Conservation (phyloP, 1,140 invertebrate genomes). For the Bactericera cockerelli region DNA sequence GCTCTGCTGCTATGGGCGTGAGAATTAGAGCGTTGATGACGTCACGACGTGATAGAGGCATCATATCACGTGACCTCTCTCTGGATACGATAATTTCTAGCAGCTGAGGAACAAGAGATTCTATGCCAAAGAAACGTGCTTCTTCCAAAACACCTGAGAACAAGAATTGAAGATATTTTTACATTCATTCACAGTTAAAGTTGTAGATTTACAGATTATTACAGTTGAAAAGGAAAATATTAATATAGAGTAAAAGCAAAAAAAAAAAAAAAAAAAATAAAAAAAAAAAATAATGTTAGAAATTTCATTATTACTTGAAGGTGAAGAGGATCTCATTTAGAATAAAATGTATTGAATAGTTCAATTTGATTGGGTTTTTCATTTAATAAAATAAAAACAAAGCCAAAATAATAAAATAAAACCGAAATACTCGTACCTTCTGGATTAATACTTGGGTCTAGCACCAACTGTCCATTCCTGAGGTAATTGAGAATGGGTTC, state of each 20-base stretch:
- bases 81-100: slow-evolving; percentile 35
- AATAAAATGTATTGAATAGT: too few relatives aligned
- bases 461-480: slow-evolving; percentile 80
- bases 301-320: slow-evolving; percentile 9
- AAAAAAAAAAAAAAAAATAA: too few relatives aligned
- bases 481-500: slow-evolving; percentile 95
- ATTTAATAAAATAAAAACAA: not conserved
- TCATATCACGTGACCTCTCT: slow-evolving; percentile 34
- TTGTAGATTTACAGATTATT: too few relatives aligned
- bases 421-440: slow-evolving; percentile 57
- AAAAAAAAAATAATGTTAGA: too few relatives aligned
- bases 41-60: slow-evolving; percentile 66
- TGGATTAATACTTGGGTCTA: slow-evolving; percentile 76
- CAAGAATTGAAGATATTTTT: too few relatives aligned
- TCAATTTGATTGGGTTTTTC: not conserved
- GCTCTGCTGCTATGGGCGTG: slow-evolving; percentile 56
- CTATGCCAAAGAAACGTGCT: slow-evolving; percentile 89
- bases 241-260: too few relatives aligned
- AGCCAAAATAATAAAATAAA: not conserved
- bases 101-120: slow-evolving; percentile 47
- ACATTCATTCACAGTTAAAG: too few relatives aligned
- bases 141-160: slow-evolving; percentile 74
- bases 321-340: too few relatives aligned
- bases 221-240: too few relatives aligned
- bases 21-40: slow-evolving; percentile 72